Conservation (phyloP, 2,113 vertebrate genomes). For the Ptychochromis oligacanthus region DNA sequence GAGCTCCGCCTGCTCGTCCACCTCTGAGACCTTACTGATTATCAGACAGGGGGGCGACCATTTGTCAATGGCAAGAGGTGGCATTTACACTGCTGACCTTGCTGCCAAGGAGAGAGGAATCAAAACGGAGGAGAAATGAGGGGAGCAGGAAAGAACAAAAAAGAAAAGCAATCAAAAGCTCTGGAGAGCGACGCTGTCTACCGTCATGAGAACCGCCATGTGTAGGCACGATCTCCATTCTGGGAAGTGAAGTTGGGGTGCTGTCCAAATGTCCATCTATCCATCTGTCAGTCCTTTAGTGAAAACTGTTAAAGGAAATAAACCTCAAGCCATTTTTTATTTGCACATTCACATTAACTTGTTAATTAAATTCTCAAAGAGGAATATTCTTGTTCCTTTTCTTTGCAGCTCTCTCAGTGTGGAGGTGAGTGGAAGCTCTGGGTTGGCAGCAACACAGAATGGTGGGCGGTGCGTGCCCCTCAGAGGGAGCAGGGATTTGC, state of each 20-base stretch:
- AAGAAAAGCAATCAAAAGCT: conserved; percentile 40
- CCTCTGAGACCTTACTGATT: conserved; percentile 78
- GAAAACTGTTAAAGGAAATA: neutral
- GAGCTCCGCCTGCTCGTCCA: conserved; percentile 78
- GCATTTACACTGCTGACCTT: conserved; percentile 78
- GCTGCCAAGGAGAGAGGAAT: conserved; percentile 68
- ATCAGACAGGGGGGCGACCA: conserved; percentile 67
- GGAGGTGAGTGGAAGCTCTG: neutral
- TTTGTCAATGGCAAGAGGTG: conserved; percentile 78
- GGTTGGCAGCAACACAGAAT: neutral
- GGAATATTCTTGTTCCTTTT: conserved; percentile 1
- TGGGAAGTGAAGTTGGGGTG: neutral
- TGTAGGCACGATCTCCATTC: neutral
- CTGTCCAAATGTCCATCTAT: neutral
- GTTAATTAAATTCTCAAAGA: neutral
- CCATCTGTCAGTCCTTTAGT: neutral
- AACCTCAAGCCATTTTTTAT: neutral
- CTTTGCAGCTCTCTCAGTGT: conserved; percentile 8
- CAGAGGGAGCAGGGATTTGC: conserved; percentile 71
- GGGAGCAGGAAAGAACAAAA: neutral
- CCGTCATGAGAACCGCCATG: neutral
- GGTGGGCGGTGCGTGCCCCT: conserved; percentile 23
- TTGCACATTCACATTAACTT: neutral
- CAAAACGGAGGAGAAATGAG: conserved; percentile 21
- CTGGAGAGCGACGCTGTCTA: neutral